Conservation (phyloP, 2,797 vertebrate genomes). For the Buceros bicornis region DNA sequence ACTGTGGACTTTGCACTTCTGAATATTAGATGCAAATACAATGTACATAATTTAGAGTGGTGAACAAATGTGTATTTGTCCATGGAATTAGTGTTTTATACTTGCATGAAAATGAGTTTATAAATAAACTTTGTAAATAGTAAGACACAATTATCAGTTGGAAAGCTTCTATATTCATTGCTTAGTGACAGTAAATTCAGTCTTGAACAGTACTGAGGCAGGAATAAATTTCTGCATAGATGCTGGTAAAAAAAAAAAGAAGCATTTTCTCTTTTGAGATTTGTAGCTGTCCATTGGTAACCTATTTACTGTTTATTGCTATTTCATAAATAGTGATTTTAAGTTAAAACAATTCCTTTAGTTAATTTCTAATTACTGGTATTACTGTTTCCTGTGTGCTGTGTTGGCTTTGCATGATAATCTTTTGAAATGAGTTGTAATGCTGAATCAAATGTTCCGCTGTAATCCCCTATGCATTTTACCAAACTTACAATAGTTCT, state of each 20-base stretch:
- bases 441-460: not conserved
- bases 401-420: not conserved
- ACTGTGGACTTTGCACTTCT: constrained; percentile 73
- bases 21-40: constrained; percentile 64
- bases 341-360: not conserved
- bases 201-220: not conserved
- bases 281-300: not conserved
- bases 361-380: not conserved
- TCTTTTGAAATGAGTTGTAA: not conserved
- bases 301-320: not conserved
- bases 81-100: constrained; percentile 66
- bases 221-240: not conserved
- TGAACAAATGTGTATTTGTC: constrained; percentile 63
- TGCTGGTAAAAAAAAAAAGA: not conserved
- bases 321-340: not conserved
- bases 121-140: constrained; percentile 72
- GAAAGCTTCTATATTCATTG: constrained; percentile 35
- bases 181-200: not conserved
- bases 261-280: not conserved
- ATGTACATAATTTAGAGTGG: constrained; percentile 55
- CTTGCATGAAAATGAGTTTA: constrained; percentile 67
- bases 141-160: constrained; percentile 21
- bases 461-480: not conserved
- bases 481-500: not conserved
- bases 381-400: not conserved